Base-by-base conservation (phyloP, 2,797 vertebrate genomes). In the Pangasius macronema region DNA sequence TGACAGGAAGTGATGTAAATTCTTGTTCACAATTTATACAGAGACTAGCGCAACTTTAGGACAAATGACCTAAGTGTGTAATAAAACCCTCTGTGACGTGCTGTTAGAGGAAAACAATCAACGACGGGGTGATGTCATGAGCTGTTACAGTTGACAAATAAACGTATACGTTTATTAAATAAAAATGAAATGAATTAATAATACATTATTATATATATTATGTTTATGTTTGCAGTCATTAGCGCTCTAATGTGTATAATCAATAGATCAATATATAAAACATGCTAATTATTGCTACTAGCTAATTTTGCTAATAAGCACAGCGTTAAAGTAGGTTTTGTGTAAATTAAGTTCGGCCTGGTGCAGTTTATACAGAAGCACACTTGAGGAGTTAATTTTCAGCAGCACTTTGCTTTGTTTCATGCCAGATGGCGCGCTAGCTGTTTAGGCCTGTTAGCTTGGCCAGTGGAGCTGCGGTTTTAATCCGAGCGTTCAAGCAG, bases 401-500 rank as follows among this genome's bases (percentile, higher is more conserved):
- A 1, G 11, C 5, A 16, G 79, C 79, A 63, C 57, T 87, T 77
- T 82, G 4, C 33, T 36, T 68, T 65, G 51, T 57, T 82, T 82
- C 57, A 49, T 55, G 67, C 72, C 83, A 79, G 79, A 82, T 36
- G 18, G 57, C 39, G 9, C 8, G 39, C 84, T 76, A 83, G 55
- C 72, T 80, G 87, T 83, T 85, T 51, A 33, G 76, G 72, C 85
- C 76, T 85, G 86, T 79, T 57, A 81, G 77, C 57, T 42, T 42
- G 53, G 53, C 51, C 33, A 11, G 5, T 1, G 6, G 46, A 51
- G 73, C 73, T 76, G 76, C 7, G 79, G 57, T 55, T 85, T 5
- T 86, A 83, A 83, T 59, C 76, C 67, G 18, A 61, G 33, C 13
- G 36, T 81, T 61, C 9, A 39, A 42, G 57, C 57, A 82, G 79